Evolutionary conservation across 2,888 invertebrate genomes (phyloP), one percentile per base, ranked within the genome.

Genomic region (Coremacera marginata): DNA sequence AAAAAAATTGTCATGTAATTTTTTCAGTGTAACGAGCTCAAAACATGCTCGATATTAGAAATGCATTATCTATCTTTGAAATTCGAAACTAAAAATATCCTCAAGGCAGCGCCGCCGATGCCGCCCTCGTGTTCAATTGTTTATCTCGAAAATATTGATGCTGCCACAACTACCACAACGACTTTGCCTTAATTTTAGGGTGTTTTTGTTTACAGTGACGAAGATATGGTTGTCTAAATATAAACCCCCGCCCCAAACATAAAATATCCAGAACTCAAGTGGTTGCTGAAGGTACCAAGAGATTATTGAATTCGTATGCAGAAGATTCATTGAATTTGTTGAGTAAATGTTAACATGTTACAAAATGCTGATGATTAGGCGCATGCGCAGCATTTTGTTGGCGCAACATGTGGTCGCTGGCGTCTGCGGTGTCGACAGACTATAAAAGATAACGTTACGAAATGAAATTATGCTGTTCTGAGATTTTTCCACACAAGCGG

Each of bases 201-300:
- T n/a, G 52, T 19, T 55, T 71, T 27, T 72, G 68, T 75, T 75
- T 51, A 60, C 44, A 65, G 34, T 34, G 70, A 31, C 52, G 70
- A 62, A 63, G 76, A 68, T 68, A 49, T 55, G 76, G 34, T 34
- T 72, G 73, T 78, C 73, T 76, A 72, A 76, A 78, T 75, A 75
- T 78, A 78, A 75, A 74, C 49, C 19, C 19, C 22, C 51, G 2
- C n/a, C 25, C 5, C 51, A 51, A 11, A 25, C 16, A n/a, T n/a
- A 3, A 51, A 49, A 25, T 27, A 70, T 70, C 34, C 37, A n/a
- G 49, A 67, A 16, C 68, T 77, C 77, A 73, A 73, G 77, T 73
- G 77, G 77, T 73, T 49, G 8, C 11, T 62, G 51, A 62, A 63
- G 62, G 51, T 62, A 57, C 60, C 57, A n/a, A 52, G n/a, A 27